Percentiles rank a stretch among this genome's conserved stretches.
These are phyloP conservation scores for Pogonocichla stellata DNA, from an alignment of 2,113 vertebrate species.

Conservation along the genomic window DNA sequence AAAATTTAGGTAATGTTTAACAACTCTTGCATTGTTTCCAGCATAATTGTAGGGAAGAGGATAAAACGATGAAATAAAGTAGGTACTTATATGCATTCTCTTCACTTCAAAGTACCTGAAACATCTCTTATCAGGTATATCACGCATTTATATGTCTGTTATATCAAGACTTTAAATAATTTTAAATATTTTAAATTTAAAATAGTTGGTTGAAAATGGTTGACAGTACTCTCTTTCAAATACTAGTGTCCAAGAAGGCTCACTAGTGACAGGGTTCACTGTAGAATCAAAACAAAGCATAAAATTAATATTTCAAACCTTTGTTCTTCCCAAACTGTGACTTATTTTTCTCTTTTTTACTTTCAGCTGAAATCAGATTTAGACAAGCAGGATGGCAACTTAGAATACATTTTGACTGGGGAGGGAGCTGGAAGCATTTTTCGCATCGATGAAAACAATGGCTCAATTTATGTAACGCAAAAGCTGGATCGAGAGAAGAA, in stretches of 20 bases:
- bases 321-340: not conserved
- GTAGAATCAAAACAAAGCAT: not conserved
- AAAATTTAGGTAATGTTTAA: not conserved
- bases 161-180: not conserved
- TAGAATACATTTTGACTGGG: slow-evolving; percentile 83
- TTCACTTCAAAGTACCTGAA: not conserved
- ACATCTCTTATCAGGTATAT: not conserved
- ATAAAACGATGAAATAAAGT: not conserved
- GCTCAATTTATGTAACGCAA: slow-evolving; percentile 78
- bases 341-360: not conserved
- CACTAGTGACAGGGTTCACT: not conserved
- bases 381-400: slow-evolving; percentile 77
- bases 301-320: not conserved
- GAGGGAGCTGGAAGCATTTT: slow-evolving; percentile 85
- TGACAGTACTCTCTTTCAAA: not conserved
- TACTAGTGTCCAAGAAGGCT: not conserved
- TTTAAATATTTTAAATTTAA: not conserved
- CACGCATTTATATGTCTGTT: not conserved
- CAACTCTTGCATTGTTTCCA: not conserved
- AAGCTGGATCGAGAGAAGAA: slow-evolving; percentile 88
- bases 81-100: not conserved
- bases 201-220: not conserved
- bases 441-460: slow-evolving; percentile 77
- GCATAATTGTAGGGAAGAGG: not conserved
- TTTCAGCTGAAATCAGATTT: slow-evolving; percentile 85